Conservation (phyloP, 2,797 vertebrate genomes). For the Cyclura pinguis region DNA sequence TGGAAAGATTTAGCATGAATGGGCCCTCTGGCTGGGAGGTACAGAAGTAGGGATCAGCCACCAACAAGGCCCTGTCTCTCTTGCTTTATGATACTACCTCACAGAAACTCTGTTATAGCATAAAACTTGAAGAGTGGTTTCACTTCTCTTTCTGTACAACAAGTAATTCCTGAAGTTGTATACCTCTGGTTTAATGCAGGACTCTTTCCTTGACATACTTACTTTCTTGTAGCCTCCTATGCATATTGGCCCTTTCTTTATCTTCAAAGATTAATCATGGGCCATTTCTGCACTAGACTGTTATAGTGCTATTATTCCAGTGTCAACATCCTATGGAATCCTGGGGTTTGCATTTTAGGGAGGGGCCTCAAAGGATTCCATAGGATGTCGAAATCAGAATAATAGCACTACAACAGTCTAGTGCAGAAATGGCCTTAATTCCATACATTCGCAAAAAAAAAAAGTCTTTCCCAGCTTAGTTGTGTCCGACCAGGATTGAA, state of each 20-base stretch:
- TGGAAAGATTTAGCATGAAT: no score
- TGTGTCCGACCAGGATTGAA: not conserved
- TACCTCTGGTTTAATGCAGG: not conserved
- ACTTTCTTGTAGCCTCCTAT: not conserved
- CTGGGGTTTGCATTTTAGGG: no score
- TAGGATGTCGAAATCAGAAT: no score
- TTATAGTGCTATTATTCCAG: no score
- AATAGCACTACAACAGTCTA: no score
- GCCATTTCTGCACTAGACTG: no score
- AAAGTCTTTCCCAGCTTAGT: not conserved
- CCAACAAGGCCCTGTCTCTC: no score
- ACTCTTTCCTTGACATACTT: not conserved
- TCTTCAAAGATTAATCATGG: not conserved
- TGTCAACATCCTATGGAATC: no score
- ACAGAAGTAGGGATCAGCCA: no score
- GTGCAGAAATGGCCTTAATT: no score
- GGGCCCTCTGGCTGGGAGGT: no score
- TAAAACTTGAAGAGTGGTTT: not conserved
- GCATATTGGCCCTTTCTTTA: not conserved
- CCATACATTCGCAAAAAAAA: not conserved
- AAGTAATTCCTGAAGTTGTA: not conserved
- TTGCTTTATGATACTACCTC: not conserved
- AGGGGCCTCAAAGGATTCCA: no score
- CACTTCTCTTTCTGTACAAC: not conserved
- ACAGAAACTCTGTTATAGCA: not conserved